A percentile compares a stretch with the other conserved stretches of the same genome.
These are phyloP conservation scores for Gadopsis bispinosus DNA, from an alignment of 2,797 vertebrate genomes.

Conservation along the genomic window DNA sequence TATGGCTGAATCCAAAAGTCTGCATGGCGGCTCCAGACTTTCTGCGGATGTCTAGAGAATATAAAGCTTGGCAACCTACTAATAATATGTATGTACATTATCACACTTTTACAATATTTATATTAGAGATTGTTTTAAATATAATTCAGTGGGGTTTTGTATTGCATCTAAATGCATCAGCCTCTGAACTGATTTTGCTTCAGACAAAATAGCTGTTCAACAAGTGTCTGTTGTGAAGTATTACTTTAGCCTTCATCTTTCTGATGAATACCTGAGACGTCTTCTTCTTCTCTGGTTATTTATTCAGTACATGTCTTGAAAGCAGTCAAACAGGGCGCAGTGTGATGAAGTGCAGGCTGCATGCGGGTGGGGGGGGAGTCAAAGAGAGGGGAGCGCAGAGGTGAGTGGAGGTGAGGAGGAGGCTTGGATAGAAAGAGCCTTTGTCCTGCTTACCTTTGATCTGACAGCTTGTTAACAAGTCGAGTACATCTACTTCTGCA, in stretches of 20 bases:
- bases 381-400: slow-evolving; percentile 28
- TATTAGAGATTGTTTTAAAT: neutral
- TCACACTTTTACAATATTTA: too few species aligned
- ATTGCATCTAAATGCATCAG: neutral
- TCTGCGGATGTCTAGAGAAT: too few species aligned
- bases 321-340: slow-evolving; percentile 13
- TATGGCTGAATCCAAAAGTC: too few species aligned
- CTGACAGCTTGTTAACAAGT: slow-evolving; percentile 68
- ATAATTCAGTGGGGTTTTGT: neutral
- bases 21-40: too few species aligned
- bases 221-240: too few species aligned
- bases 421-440: slow-evolving; percentile 28
- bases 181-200: neutral
- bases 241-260: slow-evolving; percentile 10
- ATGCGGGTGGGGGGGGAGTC: neutral
- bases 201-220: too few species aligned
- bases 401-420: slow-evolving; percentile 1
- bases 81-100: neutral
- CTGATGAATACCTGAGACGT: slow-evolving; percentile 3
- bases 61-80: too few species aligned
- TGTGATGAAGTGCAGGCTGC: slow-evolving; percentile 16
- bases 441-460: slow-evolving; percentile 67
- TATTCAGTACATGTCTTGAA: slow-evolving; percentile 22
- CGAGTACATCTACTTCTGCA: slow-evolving; percentile 26
- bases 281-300: slow-evolving; percentile 10